Conservation (phyloP, 1,140 invertebrate genomes). For the Polypedilum vanderplanki region DNA sequence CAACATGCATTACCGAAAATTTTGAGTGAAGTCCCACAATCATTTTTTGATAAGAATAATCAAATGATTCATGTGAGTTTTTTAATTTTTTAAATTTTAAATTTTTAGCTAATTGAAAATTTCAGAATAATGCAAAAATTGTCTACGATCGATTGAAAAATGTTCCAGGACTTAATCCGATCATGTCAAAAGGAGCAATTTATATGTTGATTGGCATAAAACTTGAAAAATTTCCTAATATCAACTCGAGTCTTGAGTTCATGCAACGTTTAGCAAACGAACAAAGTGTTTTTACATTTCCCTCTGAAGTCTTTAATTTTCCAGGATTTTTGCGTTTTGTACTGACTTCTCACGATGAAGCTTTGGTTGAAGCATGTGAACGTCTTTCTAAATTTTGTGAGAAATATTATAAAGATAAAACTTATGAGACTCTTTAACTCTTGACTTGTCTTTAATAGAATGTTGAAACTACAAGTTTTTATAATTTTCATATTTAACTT, state of each 20-base stretch:
- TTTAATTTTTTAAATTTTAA: not conserved
- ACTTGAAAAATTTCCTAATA: not conserved
- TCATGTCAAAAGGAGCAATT: not conserved
- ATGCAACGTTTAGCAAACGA: not conserved
- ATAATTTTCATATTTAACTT: too few species aligned
- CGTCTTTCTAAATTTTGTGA: not conserved
- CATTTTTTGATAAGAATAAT: not conserved
- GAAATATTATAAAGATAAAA: conserved; percentile 3
- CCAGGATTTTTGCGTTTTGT: not conserved
- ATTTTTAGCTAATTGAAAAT: not conserved
- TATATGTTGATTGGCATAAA: not conserved
- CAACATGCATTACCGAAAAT: not conserved
- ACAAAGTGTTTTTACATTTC: not conserved
- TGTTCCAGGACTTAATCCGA: not conserved
- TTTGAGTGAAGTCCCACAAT: not conserved
- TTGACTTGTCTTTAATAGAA: too few species aligned
- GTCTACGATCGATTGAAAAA: not conserved
- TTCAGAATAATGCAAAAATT: not conserved
- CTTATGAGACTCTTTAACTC: too few species aligned
- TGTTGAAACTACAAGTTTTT: too few species aligned
- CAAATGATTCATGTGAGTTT: not conserved
- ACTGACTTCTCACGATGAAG: not conserved
- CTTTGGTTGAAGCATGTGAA: not conserved
- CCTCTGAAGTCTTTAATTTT: not conserved
- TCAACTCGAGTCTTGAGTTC: not conserved